phyloP scores from a whole-genome alignment of 2,888 invertebrate genomes.

The Ligdia adustata region DNA sequence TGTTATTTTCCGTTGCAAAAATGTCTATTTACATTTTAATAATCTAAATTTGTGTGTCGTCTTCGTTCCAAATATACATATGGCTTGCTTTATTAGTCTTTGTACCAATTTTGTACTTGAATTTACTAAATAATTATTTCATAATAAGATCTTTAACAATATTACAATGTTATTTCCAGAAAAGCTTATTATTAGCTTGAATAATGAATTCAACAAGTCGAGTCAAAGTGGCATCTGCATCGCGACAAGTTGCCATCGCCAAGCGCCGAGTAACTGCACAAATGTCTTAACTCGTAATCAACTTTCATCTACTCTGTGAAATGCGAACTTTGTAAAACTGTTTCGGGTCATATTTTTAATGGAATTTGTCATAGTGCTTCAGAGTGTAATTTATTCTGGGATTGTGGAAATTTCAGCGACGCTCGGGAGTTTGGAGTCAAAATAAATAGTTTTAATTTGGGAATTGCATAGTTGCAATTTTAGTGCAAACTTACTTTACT shows the following conservation, averaged over 20 bases:
- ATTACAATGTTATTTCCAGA: background rate
- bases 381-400: background rate
- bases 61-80: no score
- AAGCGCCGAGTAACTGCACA: constrained; percentile 21
- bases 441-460: no score
- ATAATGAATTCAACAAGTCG: constrained; percentile 9
- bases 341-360: constrained; percentile 7
- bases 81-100: no score
- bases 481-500: no score
- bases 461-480: no score
- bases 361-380: constrained; percentile 1
- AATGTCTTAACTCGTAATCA: constrained; percentile 24
- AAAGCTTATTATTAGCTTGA: background rate
- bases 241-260: constrained; percentile 25
- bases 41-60: no score
- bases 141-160: no score
- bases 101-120: no score
- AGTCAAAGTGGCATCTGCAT: constrained; percentile 27
- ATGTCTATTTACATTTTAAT: no score
- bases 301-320: constrained; percentile 16
- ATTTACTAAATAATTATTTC: no score
- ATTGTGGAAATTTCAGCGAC: background rate
- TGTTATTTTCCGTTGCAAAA: no score
- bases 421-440: no score
- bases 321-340: constrained; percentile 7